A percentile compares a stretch with the other conserved stretches of the same genome.
Conservation (phyloP, 2,888 invertebrate species). For the Volucella zonaria region DNA sequence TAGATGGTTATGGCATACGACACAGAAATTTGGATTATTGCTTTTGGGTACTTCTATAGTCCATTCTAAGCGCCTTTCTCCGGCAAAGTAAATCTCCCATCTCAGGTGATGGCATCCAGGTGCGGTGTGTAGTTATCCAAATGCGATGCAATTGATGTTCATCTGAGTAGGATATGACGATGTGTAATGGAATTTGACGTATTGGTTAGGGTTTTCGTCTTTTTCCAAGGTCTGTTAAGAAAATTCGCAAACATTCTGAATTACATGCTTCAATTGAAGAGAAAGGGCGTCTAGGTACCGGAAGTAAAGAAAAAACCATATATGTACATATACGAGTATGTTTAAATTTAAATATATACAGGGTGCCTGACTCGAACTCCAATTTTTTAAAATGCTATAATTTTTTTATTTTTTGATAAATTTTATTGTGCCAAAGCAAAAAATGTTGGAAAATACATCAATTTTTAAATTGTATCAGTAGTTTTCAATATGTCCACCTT, state of each 20-base stretch:
- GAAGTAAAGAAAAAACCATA: background rate
- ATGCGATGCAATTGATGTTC: conserved; percentile 37
- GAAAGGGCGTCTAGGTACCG: background rate
- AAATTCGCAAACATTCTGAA: conserved; percentile 51
- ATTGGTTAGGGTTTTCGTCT: conserved; percentile 39
- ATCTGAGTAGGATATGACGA: conserved; percentile 48
- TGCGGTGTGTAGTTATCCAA: conserved; percentile 43
- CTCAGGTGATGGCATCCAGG: conserved; percentile 51
- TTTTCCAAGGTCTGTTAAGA: conserved; percentile 27
- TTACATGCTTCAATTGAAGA: conserved; percentile 44
- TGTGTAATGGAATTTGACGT: conserved; percentile 68
- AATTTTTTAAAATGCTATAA: too few relatives aligned
- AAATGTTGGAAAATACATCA: too few relatives aligned
- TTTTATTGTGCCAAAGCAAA: too few relatives aligned
- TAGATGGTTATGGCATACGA: conserved; percentile 33
- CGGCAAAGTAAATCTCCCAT: conserved; percentile 31
- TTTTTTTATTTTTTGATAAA: too few relatives aligned
- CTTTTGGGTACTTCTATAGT: conserved; percentile 25
- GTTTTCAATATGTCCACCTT: too few relatives aligned
- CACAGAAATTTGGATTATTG: conserved; percentile 9
- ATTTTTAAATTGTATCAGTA: too few relatives aligned
- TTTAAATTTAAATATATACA: too few relatives aligned
- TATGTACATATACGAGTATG: too few relatives aligned
- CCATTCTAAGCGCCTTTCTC: background rate
- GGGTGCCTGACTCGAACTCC: too few relatives aligned